Evolutionary conservation across 2,797 vertebrate species (phyloP).

Genomic region (Rhabdomys pumilio): DNA sequence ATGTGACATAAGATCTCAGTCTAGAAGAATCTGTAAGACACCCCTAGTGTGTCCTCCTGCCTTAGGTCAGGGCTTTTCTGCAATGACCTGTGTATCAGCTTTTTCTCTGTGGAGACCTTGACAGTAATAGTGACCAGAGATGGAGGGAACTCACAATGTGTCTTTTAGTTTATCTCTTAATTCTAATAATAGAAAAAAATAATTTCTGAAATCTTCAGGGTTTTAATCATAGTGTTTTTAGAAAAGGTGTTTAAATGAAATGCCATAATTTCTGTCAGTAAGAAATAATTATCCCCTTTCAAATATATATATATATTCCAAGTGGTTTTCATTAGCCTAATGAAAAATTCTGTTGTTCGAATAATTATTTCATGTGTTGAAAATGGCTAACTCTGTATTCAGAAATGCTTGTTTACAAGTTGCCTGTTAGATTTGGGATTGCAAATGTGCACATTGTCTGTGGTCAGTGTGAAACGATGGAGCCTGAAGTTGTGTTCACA

Average conservation of each 20-base stretch:
- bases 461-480: no score
- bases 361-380: background rate
- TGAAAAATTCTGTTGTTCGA: slow-evolving; percentile 32
- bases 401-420: background rate
- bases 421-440: background rate
- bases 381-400: slow-evolving; percentile 1
- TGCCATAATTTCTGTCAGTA: background rate
- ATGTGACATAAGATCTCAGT: background rate
- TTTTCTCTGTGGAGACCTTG: background rate
- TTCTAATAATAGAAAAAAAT: background rate
- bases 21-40: background rate
- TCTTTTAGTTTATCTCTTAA: background rate
- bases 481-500: background rate
- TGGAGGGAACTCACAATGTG: background rate
- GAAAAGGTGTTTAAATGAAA: background rate
- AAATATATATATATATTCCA: background rate
- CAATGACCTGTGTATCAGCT: background rate
- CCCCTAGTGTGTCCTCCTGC: fast-evolving
- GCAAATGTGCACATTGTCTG: background rate
- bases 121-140: no score
- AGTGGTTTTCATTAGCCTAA: background rate
- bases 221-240: background rate
- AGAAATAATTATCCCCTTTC: slow-evolving; percentile 37
- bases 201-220: background rate
- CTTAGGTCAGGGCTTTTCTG: background rate